phyloP scores from a whole-genome alignment of 2,888 invertebrate species.

The Tupiocoris notatus region DNA sequence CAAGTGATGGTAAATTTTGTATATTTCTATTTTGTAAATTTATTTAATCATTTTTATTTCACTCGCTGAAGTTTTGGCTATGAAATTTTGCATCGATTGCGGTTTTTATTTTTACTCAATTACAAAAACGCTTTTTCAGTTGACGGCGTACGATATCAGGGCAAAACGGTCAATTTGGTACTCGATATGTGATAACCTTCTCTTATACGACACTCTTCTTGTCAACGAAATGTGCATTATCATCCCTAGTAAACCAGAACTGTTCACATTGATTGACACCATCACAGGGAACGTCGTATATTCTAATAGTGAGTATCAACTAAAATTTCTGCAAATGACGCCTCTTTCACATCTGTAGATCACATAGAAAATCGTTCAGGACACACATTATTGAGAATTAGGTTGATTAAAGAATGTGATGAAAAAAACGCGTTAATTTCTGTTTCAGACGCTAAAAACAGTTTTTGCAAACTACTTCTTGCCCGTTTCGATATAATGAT shows the following conservation, averaged over 20 bases:
- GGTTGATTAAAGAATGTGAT: neutral
- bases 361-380: too few relatives aligned
- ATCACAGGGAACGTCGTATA: neutral
- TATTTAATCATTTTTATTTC: too few relatives aligned
- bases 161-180: neutral
- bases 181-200: neutral
- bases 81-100: neutral
- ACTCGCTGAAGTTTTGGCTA: too few relatives aligned
- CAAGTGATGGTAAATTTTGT: neutral
- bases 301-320: neutral
- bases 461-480: neutral
- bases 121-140: too few relatives aligned
- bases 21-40: too few relatives aligned
- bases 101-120: neutral
- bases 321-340: too few relatives aligned
- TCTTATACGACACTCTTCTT: neutral
- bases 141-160: neutral
- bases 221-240: neutral
- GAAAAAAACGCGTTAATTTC: neutral
- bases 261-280: neutral
- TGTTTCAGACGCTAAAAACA: neutral
- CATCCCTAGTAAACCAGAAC: neutral
- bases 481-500: conserved; percentile 6
- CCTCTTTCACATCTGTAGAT: too few relatives aligned
- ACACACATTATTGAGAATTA: too few relatives aligned